phyloP scores from a whole-genome alignment of 2,888 invertebrate genomes.

The Metopia argyrocephala region DNA sequence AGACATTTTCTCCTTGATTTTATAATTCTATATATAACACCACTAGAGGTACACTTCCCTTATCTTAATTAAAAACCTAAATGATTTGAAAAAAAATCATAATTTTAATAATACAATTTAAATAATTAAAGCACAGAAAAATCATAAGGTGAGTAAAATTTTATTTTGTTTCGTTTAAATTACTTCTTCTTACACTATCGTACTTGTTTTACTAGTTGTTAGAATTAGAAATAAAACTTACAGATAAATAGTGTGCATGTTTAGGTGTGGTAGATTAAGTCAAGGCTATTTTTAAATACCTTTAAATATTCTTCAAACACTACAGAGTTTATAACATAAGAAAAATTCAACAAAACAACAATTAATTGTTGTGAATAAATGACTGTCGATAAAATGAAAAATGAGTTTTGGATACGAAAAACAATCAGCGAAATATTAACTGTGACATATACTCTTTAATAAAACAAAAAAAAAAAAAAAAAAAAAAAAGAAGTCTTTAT shows the following conservation, averaged over 20 bases:
- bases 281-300: not conserved
- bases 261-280: conserved; percentile 56
- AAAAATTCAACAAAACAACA: conserved; percentile 19
- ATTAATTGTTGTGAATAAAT: conserved; percentile 24
- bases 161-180: not conserved
- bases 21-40: conserved; percentile 16
- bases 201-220: conserved; percentile 44
- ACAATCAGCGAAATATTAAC: not conserved
- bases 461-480: too few relatives aligned
- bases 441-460: conserved; percentile 20
- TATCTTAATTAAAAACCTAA: conserved; percentile 59
- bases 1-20: conserved; percentile 16
- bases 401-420: conserved; percentile 17
- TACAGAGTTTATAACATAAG: not conserved
- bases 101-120: conserved; percentile 64
- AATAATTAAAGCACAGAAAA: conserved; percentile 65
- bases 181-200: conserved; percentile 45
- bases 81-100: conserved; percentile 62
- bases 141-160: conserved; percentile 67
- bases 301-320: not conserved
- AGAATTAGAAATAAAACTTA: conserved; percentile 27
- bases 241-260: conserved; percentile 52
- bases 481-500: conserved; percentile 11
- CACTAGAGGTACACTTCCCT: conserved; percentile 68
- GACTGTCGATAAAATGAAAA: not conserved